Base-by-base conservation (phyloP, 2,888 invertebrate species). In the Calameuta pallipes region DNA sequence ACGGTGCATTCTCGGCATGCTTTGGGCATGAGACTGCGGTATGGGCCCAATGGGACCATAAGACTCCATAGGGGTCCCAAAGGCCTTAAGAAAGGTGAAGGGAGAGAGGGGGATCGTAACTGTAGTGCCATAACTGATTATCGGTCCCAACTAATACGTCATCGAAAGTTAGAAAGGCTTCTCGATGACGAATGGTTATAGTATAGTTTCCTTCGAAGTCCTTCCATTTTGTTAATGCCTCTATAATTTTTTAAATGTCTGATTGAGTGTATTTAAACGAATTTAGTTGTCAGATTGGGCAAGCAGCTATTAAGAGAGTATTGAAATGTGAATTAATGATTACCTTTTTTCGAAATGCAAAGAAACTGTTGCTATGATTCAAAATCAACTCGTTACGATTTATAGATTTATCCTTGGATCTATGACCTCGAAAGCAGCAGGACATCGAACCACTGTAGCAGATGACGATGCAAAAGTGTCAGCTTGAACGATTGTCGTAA, bases 1-100 rank as follows among this genome's bases (percentile, higher is more conserved):
- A 83, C 77, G 81, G 78, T 79, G 75, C 77, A 79, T 80, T 79
- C 15, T 78, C 80, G 71, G 68, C 78, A 76, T 76, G 76, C 73
- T 78, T 78, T 73, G 33, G 76, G 69, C 76, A 76, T 80, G 75
- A 80, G 56, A 56, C 56, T 56, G 15, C 56, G 56, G 1, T 23
- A 9, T 56, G 23, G 23, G 56, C 9, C 23, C 56, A 56, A 23
- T 56, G 23, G 56, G 56, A 56, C 56, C 56, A 56, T 56, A 56
- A 56, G 23, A 56, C 56, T 56, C 56, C 23, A 23, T 56, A 56
- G 56, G 56, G 23, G 56, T 56, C 56, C 23, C 23, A 56, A 15
- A 6, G 56, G 23, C 23, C 23, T 23, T 23, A 56, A 23, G 56
- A 56, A 9, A 23, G 56, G 56, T 15, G 56, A 56, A 56, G 23